phyloP scores from a whole-genome alignment of 2,113 vertebrate genomes.

The Riparia riparia region DNA sequence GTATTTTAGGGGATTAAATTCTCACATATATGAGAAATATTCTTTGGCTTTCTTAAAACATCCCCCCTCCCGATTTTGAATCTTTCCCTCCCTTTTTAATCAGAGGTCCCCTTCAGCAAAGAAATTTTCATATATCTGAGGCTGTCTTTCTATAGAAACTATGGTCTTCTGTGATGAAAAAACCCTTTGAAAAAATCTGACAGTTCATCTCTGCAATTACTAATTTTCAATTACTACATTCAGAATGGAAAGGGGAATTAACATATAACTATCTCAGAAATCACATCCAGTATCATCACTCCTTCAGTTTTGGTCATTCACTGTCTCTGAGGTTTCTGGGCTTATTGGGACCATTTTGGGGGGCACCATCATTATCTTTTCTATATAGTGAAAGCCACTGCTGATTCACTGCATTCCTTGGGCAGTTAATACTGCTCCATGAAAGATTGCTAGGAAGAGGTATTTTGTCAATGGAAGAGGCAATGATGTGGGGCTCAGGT shows the following conservation, averaged over 20 bases:
- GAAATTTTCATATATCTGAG: background rate
- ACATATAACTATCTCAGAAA: background rate
- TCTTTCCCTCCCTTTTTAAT: background rate
- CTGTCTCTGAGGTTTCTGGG: background rate
- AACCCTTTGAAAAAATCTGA: background rate
- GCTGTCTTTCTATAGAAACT: background rate
- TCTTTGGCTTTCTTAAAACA: constrained; percentile 1
- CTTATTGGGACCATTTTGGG: background rate
- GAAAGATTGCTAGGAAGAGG: background rate
- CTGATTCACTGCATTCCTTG: background rate
- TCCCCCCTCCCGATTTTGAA: background rate
- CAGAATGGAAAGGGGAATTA: constrained; percentile 4
- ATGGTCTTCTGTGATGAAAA: background rate
- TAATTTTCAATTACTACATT: constrained; percentile 44
- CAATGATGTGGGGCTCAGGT: background rate
- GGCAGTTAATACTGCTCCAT: background rate
- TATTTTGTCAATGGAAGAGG: background rate
- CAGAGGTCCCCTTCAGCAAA: background rate
- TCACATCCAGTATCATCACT: background rate
- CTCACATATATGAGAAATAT: background rate
- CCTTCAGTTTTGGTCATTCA: background rate
- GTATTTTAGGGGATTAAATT: background rate
- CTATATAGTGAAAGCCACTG: background rate
- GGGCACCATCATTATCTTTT: background rate
- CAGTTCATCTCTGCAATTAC: constrained; percentile 48